Evolutionary conservation across 2,797 vertebrate genomes (phyloP), one percentile per base, ranked within the genome.

Genomic region (Serranus cabrilla): DNA sequence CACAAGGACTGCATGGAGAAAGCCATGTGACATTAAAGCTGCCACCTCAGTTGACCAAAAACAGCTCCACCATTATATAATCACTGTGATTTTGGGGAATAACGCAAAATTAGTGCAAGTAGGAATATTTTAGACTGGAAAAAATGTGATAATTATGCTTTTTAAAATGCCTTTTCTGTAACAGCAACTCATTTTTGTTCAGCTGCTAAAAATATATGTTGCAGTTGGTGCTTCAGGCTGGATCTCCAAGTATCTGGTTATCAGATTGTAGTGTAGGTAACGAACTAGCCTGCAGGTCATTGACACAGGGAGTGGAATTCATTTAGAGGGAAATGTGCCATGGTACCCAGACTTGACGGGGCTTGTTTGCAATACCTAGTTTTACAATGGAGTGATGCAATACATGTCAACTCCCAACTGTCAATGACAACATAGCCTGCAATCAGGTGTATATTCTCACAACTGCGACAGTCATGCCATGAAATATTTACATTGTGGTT

Each of bases 401-500:
- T 64, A 54, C 1, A 37, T 47, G 34, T 25, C 23, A 52, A 57
- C 49, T 56, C 18, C 31, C 34, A 17, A 27, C n/a, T 16, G 11
- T 37, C 42, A 25, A 63, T 65, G 57, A 71, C 25, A 76, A 49
- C 37, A 55, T 8, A 62, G 21, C 62, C 59, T 56, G 58, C 39
- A 83, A 63, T 70, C 47, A 45, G 25, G 42, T 58, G 59, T 34
- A 50, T 49, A 47, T 69, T 84, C 75, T 73, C 65, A 65, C 60
- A 57, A 21, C 55, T 60, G 57, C 74, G 85, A 82, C 25, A 65
- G 50, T 54, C 17, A 4, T 50, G 34, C 6, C 57, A 85, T 93
- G 25, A 90, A 92, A 91, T 89, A 92, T 93, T 92, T 77, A 92
- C 58, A 73, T 18, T 21, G 50, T 42, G 54, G 63, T 58, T 49